Evolutionary conservation across 1,140 invertebrate species (phyloP), one percentile per base, ranked within the genome.

Genomic region (Saccostrea echinata): DNA sequence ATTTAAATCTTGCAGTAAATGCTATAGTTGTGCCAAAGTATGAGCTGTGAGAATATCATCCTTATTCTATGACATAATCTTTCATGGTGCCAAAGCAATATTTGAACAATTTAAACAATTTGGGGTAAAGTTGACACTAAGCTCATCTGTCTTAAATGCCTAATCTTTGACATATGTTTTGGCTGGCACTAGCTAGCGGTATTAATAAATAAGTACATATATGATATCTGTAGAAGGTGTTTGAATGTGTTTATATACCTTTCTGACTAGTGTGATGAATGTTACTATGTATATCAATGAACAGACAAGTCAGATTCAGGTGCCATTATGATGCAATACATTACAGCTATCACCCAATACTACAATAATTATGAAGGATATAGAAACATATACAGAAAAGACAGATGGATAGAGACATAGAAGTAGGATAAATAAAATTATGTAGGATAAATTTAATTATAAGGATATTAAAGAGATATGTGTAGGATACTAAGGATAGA

Each of bases 41-140:
- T 76, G 68, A 76, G 33, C 68, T 27, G 33, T 4, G 6, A 43
- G 16, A 27, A 33, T 9, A 76, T 76, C 68, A 76, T 76, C 68
- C 13, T 33, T 61, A 76, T 33, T 76, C 6, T 76, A 76, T 76
- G 68, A 76, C 68, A 76, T 76, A 76, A 76, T 76, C 68, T 76
- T 27, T 27, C 68, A 33, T 18, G 68, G 68, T 76, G 68, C 68
- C 68, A 76, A 76, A 76, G 27, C 68, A 76, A 76, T 33, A 76
- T 76, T 76, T 76, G 27, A 76, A 76, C 68, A 76, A 76, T 76
- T 76, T 76, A 76, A 76, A 76, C 68, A 76, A 76, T 76, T 71
- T 76, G 18, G 68, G 13, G 30, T 30, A 33, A 33, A 76, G 68
- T 76, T 76, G 68, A 76, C 68, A 76, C 68, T 76, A 76, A 76